Base-by-base conservation (phyloP, 1,140 invertebrate genomes). In the Helicoverpa armigera region DNA sequence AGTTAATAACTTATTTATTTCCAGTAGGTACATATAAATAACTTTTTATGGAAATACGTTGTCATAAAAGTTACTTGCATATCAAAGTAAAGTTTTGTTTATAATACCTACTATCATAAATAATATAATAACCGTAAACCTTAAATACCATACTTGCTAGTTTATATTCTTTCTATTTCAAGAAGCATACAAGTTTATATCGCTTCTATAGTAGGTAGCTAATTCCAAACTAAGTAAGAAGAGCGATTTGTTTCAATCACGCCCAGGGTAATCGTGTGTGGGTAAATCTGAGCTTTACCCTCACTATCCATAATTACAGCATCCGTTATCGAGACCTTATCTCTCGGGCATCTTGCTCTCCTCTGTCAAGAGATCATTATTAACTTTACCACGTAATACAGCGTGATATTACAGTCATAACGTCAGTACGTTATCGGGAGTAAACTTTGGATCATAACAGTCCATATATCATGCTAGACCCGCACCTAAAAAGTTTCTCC, bases 231-330 rank as follows among this genome's bases (percentile, higher is more conserved):
- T 7, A 43, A 43, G 4, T 10, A 54, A 65, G 1, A 12, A 2
- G 13, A 13, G 18, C 54, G 29, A 77, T 77, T 77, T 67, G 31
- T 77, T 51, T 76, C 74, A 77, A 77, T 67, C 18, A 77, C n/a
- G 14, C 12, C 29, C 23, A 18, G 2, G 16, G 29, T 51, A 18
- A 23, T 29, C 31, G 29, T 13, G 31, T 63, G 58, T 61, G 31
- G 31, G 56, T 74, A 75, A 67, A 67, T 61, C 16, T 3, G 7
- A 53, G 60, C 53, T 77, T 65, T 16, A 35, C 14, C 14, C 50
- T n/a, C 74, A 51, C 29, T n/a, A 56, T 18, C 29, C 50, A 54
- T 77, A 56, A 77, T 77, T 67, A n/a, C 13, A 43, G 61, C 61
- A 67, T 77, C 61, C 75, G 50, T 65, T 18, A 67, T 56, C 53